These are phyloP conservation scores for Hartigia nigra DNA, from an alignment of 2,888 invertebrate species.

Conservation along the genomic window DNA sequence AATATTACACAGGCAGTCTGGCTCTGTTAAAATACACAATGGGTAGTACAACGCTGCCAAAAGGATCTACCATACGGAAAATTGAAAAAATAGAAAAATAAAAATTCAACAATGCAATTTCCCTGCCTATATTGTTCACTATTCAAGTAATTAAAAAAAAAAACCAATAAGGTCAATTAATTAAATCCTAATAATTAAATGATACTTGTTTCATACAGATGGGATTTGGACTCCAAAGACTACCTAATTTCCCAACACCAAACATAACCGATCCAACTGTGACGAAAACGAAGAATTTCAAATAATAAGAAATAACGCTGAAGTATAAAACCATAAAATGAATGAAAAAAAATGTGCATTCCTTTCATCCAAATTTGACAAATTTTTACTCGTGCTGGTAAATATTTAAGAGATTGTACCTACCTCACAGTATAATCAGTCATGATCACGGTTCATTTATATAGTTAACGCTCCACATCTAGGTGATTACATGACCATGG, in stretches of 20 bases:
- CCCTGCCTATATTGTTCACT: conserved; percentile 26
- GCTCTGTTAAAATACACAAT: conserved; percentile 14
- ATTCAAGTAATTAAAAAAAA: conserved; percentile 22
- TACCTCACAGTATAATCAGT: conserved; percentile 48
- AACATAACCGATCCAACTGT: conserved; percentile 9
- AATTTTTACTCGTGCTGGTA: conserved; percentile 2
- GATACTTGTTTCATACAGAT: conserved; percentile 12
- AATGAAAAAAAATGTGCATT: conserved; percentile 5
- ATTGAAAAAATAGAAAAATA: conserved; percentile 6
- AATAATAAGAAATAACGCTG: not conserved
- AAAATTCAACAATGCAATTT: conserved; percentile 10
- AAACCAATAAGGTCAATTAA: not conserved
- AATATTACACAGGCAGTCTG: conserved; percentile 7
- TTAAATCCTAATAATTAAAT: not conserved
- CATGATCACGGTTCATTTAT: conserved; percentile 43
- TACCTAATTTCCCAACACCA: conserved; percentile 15
- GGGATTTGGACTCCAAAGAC: conserved; percentile 25
- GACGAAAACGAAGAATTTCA: conserved; percentile 16
- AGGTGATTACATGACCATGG: conserved; percentile 48
- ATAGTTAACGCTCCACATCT: conserved; percentile 42
- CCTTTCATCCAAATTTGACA: conserved; percentile 17
- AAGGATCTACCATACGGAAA: conserved; percentile 16
- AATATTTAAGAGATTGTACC: not conserved
- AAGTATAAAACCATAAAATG: not conserved
- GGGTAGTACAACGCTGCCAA: conserved; percentile 4